Evolutionary conservation across 1,140 invertebrate genomes (phyloP), one percentile per base, ranked within the genome.

Genomic region (Calephelis virginiensis): DNA sequence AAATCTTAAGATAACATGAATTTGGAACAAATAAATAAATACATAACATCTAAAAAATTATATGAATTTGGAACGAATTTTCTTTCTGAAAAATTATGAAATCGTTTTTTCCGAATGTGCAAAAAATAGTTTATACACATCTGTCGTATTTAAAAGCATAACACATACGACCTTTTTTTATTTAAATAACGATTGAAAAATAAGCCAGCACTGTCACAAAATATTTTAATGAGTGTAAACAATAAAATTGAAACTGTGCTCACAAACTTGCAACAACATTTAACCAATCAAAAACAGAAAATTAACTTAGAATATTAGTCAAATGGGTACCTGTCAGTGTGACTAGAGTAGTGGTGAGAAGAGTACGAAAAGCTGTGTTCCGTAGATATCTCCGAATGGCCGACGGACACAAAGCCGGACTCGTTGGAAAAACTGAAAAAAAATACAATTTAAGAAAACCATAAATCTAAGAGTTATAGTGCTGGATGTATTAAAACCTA

Each of bases 401-500:
- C 93, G 91, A 95, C 94, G 5, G 95, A 96, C 61, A 95, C 93
- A 82, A 96, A 96, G 68, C 95, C 96, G 66, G 94, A 94, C 81
- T 93, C 93, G 63, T 93, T 93, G 64, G 91, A 92, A 77, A 91
- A 92, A 67, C 91, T 92, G 67, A 76, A 76, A 56, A 74, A 73
- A 70, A 62, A 50, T 60, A 28, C 28, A 28, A 48, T 50, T 37
- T 28, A 28, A 49, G 1, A 62, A 28, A 64, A 13, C 7, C 13
- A 12, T 14, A 13, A 13, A 12, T 0, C 11, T 10, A 0, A n/a
- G 5, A 48, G 47, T 14, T n/a, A 14, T 8, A 7, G 13, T 50
- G 13, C 0, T 28, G 28, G 5, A 28, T 28, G 28, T 28, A 4
- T 28, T 28, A 28, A 28, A 4, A 4, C 28, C 28, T 28, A 28